These are phyloP conservation scores for Oceanites oceanicus DNA, from an alignment of 2,113 vertebrate species.

Conservation along the genomic window DNA sequence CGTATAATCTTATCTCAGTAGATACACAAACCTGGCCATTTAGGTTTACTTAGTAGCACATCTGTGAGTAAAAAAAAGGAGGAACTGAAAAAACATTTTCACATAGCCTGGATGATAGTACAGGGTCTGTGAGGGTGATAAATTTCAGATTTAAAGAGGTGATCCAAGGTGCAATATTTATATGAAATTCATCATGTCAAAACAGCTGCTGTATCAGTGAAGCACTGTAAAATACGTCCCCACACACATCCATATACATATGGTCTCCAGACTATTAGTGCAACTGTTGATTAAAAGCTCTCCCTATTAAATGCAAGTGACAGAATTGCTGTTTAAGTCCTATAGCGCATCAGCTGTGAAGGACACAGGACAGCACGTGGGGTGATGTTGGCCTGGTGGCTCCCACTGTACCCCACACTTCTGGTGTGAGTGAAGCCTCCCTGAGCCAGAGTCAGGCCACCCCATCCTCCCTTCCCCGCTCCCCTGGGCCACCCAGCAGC, in stretches of 20 bases:
- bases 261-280: not conserved
- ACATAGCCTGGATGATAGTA: not conserved
- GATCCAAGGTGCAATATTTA: not conserved
- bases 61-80: not conserved
- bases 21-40: not conserved
- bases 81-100: not conserved
- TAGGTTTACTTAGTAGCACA: not conserved
- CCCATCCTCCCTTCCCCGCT: not conserved
- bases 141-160: not conserved
- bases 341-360: accelerated
- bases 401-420: not conserved
- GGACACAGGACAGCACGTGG: not conserved
- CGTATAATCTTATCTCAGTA: not conserved
- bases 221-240: not conserved
- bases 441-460: not conserved
- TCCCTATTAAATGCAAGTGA: not conserved
- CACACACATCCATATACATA: not conserved
- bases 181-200: not conserved
- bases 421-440: not conserved
- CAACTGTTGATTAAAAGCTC: not conserved
- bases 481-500: not conserved
- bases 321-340: not conserved
- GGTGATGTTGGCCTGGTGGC: not conserved
- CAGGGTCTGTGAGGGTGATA: not conserved
- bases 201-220: accelerated